A percentile compares a stretch with the other conserved stretches of the same genome.
Evolutionary conservation across 1,140 invertebrate genomes (phyloP).

Genomic region (Cyclina sinensis): DNA sequence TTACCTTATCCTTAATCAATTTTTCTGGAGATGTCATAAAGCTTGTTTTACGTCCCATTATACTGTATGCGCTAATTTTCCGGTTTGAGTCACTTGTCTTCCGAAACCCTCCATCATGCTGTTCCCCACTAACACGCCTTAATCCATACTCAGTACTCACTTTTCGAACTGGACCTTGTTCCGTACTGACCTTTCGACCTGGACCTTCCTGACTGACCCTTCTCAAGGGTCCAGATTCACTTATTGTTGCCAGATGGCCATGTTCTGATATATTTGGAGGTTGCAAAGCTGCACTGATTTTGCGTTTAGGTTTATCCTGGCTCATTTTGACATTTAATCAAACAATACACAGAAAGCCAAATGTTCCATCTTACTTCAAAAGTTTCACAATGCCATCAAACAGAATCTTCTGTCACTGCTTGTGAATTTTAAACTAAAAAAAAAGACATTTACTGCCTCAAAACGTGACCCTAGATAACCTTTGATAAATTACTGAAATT

Average conservation of each 20-base stretch:
- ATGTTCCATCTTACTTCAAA: too few relatives aligned
- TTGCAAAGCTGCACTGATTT: constrained; percentile 58
- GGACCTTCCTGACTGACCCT: constrained; percentile 54
- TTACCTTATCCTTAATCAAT: constrained; percentile 52
- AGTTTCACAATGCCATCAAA: background rate
- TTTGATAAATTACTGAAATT: constrained; percentile 2
- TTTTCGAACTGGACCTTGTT: background rate
- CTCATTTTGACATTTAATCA: constrained; percentile 22
- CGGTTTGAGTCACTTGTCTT: constrained; percentile 26
- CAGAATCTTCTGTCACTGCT: too few relatives aligned
- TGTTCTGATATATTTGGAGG: constrained; percentile 36
- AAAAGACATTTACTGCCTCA: background rate
- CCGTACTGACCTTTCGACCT: background rate
- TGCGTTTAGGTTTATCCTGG: constrained; percentile 54
- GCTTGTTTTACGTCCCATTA: constrained; percentile 54
- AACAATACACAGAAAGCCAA: background rate
- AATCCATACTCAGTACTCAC: constrained; percentile 40
- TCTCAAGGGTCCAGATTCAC: constrained; percentile 33
- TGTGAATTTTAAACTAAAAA: background rate
- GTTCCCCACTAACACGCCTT: constrained; percentile 43
- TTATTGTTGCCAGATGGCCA: constrained; percentile 51
- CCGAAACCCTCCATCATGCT: background rate
- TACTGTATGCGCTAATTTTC: constrained; percentile 55
- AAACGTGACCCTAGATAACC: background rate
- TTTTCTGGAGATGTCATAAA: constrained; percentile 48